phyloP scores from a whole-genome alignment of 2,888 invertebrate genomes.

The Nephrotoma flavescens region DNA sequence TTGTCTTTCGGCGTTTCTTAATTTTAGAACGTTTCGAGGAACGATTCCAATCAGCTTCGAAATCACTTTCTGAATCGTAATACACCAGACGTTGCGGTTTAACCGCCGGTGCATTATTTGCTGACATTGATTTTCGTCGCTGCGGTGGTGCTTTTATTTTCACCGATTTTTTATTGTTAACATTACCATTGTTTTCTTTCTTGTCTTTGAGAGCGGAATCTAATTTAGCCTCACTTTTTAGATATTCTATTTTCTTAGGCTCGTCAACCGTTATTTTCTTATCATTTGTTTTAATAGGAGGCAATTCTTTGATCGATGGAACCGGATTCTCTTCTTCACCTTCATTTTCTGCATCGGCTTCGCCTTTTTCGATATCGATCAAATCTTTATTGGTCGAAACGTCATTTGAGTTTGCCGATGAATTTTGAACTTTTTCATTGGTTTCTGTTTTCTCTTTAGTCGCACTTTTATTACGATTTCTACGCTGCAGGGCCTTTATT shows the following conservation, averaged over 20 bases:
- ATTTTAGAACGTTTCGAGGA: constrained; percentile 13
- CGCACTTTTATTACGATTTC: constrained; percentile 12
- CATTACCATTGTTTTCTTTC: not conserved
- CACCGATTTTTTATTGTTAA: constrained; percentile 5
- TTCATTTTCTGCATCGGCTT: not conserved
- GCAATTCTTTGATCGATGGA: not conserved
- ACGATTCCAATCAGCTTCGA: constrained; percentile 15
- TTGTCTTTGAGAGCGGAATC: not conserved
- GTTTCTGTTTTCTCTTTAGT: not conserved
- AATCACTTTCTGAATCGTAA: constrained; percentile 18
- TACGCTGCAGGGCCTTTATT: constrained; percentile 22
- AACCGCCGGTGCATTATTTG: not conserved
- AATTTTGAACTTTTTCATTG: not conserved
- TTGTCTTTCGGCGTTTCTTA: constrained; percentile 17
- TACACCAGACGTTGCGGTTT: not conserved
- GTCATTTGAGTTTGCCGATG: not conserved
- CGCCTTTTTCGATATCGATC: not conserved
- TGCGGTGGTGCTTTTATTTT: constrained; percentile 10
- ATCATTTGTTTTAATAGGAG: not conserved
- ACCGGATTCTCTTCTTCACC: not conserved
- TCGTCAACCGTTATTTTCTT: not conserved
- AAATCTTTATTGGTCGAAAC: not conserved
- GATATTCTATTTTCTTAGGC: not conserved
- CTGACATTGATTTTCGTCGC: constrained; percentile 11
- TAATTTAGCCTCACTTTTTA: not conserved